These are phyloP conservation scores for Odontomyia ornata DNA, from an alignment of 2,888 invertebrate species.

Conservation along the genomic window DNA sequence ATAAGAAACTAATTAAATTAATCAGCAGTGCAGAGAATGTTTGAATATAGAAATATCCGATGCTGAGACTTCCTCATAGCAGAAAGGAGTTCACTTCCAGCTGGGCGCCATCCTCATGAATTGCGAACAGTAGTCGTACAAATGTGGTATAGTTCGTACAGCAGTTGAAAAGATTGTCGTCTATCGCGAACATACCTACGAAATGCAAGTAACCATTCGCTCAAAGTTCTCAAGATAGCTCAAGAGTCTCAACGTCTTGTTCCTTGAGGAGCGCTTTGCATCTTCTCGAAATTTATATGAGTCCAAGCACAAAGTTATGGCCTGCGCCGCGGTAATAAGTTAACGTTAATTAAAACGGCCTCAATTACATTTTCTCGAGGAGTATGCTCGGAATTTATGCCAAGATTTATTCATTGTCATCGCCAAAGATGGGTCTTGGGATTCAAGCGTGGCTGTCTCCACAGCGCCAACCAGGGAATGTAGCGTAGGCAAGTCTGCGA, in stretches of 20 bases:
- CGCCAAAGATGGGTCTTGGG: conserved; percentile 25
- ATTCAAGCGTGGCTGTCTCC: neutral
- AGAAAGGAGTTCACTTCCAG: neutral
- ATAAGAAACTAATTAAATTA: no score
- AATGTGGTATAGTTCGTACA: no score
- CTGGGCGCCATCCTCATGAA: neutral
- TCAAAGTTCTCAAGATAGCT: neutral
- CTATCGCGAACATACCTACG: conserved; percentile 18
- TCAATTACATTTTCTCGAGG: conserved; percentile 49
- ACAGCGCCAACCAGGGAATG: neutral
- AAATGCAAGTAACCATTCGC: conserved; percentile 27
- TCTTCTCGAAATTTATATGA: conserved; percentile 45
- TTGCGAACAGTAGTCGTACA: neutral
- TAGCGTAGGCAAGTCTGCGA: conserved; percentile 20
- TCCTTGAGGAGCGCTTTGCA: conserved; percentile 8
- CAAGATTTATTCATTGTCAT: conserved; percentile 48
- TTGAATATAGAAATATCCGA: no score
- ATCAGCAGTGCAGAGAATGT: no score
- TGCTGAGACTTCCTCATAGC: no score
- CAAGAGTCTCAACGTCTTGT: neutral
- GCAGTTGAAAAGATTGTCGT: conserved; percentile 17
- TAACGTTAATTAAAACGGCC: conserved; percentile 51
- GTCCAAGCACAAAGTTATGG: conserved; percentile 46
- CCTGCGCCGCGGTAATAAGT: conserved; percentile 46
- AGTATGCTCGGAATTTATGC: conserved; percentile 49